Percentiles rank a stretch among this genome's conserved stretches.
Conservation (phyloP, 1,140 invertebrate species). For the Frieseomelitta varia region DNA sequence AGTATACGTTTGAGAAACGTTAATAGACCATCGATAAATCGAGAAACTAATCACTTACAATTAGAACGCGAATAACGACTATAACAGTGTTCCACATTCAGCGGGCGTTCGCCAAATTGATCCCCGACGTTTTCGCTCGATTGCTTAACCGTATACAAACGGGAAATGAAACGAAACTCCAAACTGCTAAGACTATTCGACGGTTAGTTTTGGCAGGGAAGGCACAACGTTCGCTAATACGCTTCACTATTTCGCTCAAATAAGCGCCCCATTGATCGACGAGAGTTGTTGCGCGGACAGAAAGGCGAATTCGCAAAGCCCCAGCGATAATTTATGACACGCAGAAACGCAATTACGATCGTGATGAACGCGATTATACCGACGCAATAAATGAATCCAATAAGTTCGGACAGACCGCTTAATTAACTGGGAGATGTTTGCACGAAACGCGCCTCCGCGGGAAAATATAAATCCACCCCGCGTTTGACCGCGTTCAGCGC, state of each 20-base stretch:
- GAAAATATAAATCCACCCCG: not conserved
- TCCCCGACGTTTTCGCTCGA: not conserved
- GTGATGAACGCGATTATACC: not conserved
- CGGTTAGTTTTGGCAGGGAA: not conserved
- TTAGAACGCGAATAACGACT: not conserved
- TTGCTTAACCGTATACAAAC: not conserved
- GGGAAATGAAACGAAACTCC: not conserved
- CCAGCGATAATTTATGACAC: not conserved
- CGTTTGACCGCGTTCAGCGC: not conserved
- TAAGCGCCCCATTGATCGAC: not conserved
- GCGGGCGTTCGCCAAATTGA: not conserved
- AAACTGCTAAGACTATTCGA: not conserved
- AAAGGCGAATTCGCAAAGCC: not conserved
- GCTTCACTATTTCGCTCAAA: not conserved
- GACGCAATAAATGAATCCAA: not conserved
- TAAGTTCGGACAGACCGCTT: not conserved
- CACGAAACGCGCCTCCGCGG: not conserved
- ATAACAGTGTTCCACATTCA: not conserved
- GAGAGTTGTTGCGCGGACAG: not conserved
- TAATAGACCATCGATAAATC: not conserved
- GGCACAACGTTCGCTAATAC: not conserved
- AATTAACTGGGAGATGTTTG: not conserved
- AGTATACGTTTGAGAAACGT: not conserved
- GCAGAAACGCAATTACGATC: not conserved
- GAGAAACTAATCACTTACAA: conserved; percentile 11